Base-by-base conservation (phyloP, 2,888 invertebrate genomes). In the Pseudoips prasinana region DNA sequence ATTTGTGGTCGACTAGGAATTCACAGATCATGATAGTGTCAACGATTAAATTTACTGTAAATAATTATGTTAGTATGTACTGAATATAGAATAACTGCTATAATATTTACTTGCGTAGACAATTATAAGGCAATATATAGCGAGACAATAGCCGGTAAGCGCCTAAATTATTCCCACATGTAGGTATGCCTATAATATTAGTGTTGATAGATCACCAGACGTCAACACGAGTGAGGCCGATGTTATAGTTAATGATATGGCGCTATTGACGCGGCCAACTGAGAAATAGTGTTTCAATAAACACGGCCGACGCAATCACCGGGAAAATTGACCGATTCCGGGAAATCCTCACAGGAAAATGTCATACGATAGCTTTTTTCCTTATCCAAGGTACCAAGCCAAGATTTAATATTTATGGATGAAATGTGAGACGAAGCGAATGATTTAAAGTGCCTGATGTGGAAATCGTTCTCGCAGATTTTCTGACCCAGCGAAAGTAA, bases 371-470 rank as follows among this genome's bases (percentile, higher is more conserved):
- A 82, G 77, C 78, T 76, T 73, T 74, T 83, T 81, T 80, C 82
- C 80, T 78, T 79, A 75, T 77, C 68, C 71, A 68, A 65, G 66
- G 70, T 73, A 73, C 79, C 76, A 68, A 76, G 76, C 73, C 76
- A 76, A 81, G 79, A 82, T 86, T 87, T 87, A 86, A 86, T 86
- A 87, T 87, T 87, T 87, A 88, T 86, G 80, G 86, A 81, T 81
- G 84, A 85, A 86, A 84, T 84, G 84, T 88, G 82, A 85, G 76
- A 77, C 85, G 75, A 68, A 77, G 85, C 85, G 81, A 61, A 85
- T 86, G 87, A 88, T 87, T 86, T 86, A 84, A 85, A 86, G 78
- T 83, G 80, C 80, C 80, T 81, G 81, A 87, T 80, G 87, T 85
- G 83, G 78, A 85, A 87, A 86, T 83, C 73, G 81, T 79, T 81